A percentile compares a stretch with the other conserved stretches of the same genome.
phyloP scores from a whole-genome alignment of 2,113 vertebrate genomes.

The Aviceda subcristata region DNA sequence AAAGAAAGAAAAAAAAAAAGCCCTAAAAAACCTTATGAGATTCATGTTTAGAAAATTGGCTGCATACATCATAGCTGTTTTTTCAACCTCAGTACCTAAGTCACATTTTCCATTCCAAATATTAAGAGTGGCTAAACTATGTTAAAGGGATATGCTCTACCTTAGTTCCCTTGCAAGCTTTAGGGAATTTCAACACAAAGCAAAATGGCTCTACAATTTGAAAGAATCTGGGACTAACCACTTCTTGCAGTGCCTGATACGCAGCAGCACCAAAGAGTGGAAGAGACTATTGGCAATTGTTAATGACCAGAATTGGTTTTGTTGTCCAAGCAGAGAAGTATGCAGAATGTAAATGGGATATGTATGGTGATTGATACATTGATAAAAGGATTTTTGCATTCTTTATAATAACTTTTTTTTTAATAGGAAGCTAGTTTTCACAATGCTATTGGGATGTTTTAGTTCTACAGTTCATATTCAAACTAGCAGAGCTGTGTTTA shows the following conservation, averaged over 20 bases:
- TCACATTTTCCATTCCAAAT: constrained; percentile 58
- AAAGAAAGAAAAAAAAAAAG: accelerated
- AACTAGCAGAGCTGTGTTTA: not conserved
- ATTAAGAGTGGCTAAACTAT: not conserved
- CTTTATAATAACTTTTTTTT: not conserved
- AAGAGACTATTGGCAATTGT: not conserved
- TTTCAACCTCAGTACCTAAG: constrained; percentile 25
- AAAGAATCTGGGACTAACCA: not conserved
- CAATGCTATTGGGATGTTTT: not conserved
- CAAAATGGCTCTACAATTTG: not conserved
- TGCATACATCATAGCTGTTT: not conserved
- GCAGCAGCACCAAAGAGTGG: not conserved
- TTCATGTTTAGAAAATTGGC: constrained; percentile 43
- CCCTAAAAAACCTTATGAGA: not conserved
- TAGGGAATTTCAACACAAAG: constrained; percentile 16
- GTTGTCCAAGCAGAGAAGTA: not conserved
- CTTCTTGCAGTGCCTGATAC: not conserved
- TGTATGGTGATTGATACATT: not conserved
- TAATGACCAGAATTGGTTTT: not conserved
- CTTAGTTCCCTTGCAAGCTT: not conserved
- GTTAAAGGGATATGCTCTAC: constrained; percentile 24
- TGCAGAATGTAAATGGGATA: not conserved
- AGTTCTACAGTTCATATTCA: not conserved
- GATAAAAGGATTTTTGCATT: not conserved
- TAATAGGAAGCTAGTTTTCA: not conserved